A percentile compares a stretch with the other conserved stretches of the same genome.
These are phyloP conservation scores for Melieria crassipennis DNA, from an alignment of 2,888 invertebrate species.

Conservation along the genomic window DNA sequence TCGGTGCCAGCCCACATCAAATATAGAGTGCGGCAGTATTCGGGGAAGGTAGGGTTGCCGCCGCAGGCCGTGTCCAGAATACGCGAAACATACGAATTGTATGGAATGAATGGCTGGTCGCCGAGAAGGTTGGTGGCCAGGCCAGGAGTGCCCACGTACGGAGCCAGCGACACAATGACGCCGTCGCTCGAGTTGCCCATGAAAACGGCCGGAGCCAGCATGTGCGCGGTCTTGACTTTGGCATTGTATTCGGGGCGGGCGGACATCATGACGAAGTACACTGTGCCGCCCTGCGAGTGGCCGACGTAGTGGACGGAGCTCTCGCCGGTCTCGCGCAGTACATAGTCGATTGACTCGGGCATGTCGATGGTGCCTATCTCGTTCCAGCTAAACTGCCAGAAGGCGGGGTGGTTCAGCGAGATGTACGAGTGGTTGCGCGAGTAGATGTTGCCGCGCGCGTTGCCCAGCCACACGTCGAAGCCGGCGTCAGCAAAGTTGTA, in stretches of 20 bases:
- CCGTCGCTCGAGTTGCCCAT: constrained; percentile 69
- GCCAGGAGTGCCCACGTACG: constrained; percentile 52
- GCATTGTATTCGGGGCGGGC: constrained; percentile 66
- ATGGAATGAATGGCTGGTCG: constrained; percentile 69
- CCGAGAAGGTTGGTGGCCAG: constrained; percentile 45
- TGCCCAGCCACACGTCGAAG: constrained; percentile 73
- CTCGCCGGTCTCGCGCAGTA: constrained; percentile 65
- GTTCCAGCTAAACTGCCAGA: constrained; percentile 71
- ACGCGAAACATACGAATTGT: constrained; percentile 51
- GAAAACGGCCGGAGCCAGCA: constrained; percentile 75
- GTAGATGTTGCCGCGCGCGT: constrained; percentile 74
- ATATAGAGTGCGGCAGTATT: constrained; percentile 50
- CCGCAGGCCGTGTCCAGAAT: constrained; percentile 52
- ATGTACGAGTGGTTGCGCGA: constrained; percentile 68
- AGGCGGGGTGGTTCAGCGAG: constrained; percentile 49
- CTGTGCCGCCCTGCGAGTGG: constrained; percentile 71
- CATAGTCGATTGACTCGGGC: constrained; percentile 73
- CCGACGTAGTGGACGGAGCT: constrained; percentile 70
- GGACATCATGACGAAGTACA: constrained; percentile 66
- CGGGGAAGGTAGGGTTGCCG: constrained; percentile 43
- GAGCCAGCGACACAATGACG: constrained; percentile 63
- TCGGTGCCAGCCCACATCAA: constrained; percentile 51
- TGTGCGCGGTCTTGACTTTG: constrained; percentile 66
- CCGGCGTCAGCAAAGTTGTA: constrained; percentile 68
- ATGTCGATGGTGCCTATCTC: constrained; percentile 68